Evolutionary conservation across 2,888 invertebrate species (phyloP), one percentile per base, ranked within the genome.

Genomic region (Tholera decimalis): DNA sequence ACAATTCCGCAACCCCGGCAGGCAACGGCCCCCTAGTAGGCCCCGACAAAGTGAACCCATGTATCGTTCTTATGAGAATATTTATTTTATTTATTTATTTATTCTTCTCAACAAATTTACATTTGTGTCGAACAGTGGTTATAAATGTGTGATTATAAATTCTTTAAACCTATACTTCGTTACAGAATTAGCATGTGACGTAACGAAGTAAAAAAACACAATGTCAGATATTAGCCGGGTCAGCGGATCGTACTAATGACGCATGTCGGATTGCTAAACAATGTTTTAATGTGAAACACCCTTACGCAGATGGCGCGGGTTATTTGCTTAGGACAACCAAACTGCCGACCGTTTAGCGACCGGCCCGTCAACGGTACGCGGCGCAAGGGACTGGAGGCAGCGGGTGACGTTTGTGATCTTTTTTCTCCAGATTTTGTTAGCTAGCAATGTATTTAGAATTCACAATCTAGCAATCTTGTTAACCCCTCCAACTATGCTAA

Each of bases 301-400:
- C 91, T 93, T 92, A 91, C 93, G 87, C 91, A 90, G 91, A 91
- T 90, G 92, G 89, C 81, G 79, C 85, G 83, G 86, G 88, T 91
- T 94, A 93, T 95, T 95, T 95, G 94, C 93, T 95, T 94, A 94
- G 95, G 95, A 92, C 93, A 85, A 88, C 91, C 90, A 91, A 93
- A 94, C 94, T 90, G 93, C 90, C 88, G 87, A 87, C 89, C 94
- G 93, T 93, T 94, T 94, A 94, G 93, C 91, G 89, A 88, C 82
- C 88, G 88, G 83, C 86, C 86, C 86, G 87, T 81, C 80, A 80
- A 56, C 73, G 73, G 60, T 13, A 15, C 35, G n/a, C 22, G 77
- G 77, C 4, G 5, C 43, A 53, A 79, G 74, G 11, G 0, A 65
- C 9, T 7, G 62, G 77, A 33, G 35, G 6, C 8, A 37, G 79